Evolutionary conservation across 1,140 invertebrate genomes (phyloP).

Genomic region (Meloidogyne exigua): DNA sequence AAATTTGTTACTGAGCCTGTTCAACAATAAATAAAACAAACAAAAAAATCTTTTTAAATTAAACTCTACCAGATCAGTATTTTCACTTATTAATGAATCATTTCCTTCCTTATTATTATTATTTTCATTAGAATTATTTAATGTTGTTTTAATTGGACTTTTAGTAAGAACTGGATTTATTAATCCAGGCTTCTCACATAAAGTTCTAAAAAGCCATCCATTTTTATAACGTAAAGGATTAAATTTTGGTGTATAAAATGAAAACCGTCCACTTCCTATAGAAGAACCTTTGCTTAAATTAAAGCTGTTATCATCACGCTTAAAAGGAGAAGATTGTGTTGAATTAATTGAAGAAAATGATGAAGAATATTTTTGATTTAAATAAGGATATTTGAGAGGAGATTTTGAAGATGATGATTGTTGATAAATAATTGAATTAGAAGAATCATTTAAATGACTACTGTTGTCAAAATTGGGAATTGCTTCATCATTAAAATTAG

Average conservation of each 20-base stretch:
- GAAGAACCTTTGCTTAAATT: not conserved
- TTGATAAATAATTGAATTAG: not conserved
- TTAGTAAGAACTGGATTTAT: not conserved
- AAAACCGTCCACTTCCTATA: not conserved
- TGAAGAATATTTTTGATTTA: not conserved
- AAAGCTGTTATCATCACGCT: not conserved
- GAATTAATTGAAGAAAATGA: not conserved
- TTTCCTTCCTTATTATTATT: not conserved
- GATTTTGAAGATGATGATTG: not conserved
- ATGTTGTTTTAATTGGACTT: not conserved
- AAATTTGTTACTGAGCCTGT: not conserved
- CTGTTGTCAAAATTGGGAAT: not conserved
- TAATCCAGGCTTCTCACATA: not conserved
- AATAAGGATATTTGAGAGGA: not conserved
- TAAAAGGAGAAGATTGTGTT: not conserved
- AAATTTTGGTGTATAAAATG: slow-evolving; percentile 5
- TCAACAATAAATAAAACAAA: not conserved
- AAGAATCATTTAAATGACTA: not conserved
- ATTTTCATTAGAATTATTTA: not conserved
- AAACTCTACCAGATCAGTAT: not conserved
- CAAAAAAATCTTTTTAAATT: not conserved
- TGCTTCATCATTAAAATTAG: not conserved
- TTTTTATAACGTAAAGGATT: slow-evolving; percentile 5
- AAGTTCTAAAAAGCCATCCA: not conserved
- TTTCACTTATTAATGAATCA: slow-evolving; percentile 2